Conservation (phyloP, 2,888 invertebrate species). For the Eupithecia tripunctaria region DNA sequence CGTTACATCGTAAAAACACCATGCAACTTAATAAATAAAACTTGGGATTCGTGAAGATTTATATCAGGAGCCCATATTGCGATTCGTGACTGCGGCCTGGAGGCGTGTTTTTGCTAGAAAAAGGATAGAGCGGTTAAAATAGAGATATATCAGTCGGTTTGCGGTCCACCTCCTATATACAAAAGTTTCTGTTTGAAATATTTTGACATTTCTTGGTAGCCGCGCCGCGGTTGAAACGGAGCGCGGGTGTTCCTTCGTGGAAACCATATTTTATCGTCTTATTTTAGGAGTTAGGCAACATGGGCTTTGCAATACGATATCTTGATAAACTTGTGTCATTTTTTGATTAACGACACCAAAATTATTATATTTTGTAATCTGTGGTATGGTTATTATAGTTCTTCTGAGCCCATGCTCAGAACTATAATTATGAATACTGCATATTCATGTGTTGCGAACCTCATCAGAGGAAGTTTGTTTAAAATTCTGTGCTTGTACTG, state of each 20-base stretch:
- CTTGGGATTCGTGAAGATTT: slow-evolving; percentile 80
- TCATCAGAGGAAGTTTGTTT: slow-evolving; percentile 42
- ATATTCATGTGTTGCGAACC: slow-evolving; percentile 14
- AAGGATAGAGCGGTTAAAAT: slow-evolving; percentile 69
- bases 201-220: slow-evolving; percentile 81
- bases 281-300: slow-evolving; percentile 35
- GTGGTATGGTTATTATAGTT: no score
- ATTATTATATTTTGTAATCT: neutral
- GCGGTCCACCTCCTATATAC: slow-evolving; percentile 68
- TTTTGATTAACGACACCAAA: slow-evolving; percentile 2
- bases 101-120: slow-evolving; percentile 68
- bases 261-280: slow-evolving; percentile 62
- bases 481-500: slow-evolving; percentile 49
- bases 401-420: no score
- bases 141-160: slow-evolving; percentile 70
- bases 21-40: slow-evolving; percentile 84
- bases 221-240: slow-evolving; percentile 51
- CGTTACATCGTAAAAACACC: slow-evolving; percentile 79
- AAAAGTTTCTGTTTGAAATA: slow-evolving; percentile 71
- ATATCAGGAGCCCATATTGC: slow-evolving; percentile 77
- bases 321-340: slow-evolving; percentile 21
- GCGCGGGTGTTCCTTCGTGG: slow-evolving; percentile 68
- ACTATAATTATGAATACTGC: no score
- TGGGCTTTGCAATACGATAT: slow-evolving; percentile 19
- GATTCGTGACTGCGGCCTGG: slow-evolving; percentile 67